Base-by-base conservation (phyloP, 2,888 invertebrate genomes). In the Agriopis leucophaearia region DNA sequence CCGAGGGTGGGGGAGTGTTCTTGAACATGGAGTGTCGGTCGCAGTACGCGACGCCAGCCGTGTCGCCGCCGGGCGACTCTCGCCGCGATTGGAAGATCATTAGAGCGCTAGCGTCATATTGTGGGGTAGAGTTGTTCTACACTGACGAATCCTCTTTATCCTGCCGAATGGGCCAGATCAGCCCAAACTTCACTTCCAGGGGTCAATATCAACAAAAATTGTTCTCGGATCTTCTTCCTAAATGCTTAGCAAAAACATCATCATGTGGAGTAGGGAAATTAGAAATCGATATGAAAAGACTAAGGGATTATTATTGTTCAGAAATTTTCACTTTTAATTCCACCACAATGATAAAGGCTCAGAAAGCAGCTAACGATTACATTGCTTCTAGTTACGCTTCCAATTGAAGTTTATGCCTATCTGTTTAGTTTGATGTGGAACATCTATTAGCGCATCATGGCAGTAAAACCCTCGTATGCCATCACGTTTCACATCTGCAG, bases 61-160 rank as follows among this genome's bases (percentile, higher is more conserved):
- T 99, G 0, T 96, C 97, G 5, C 97, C 99, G 0, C 99, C 99
- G 0, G 99, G 99, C 16, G 94, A 97, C 88, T 99, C 99, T 0
- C 96, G 99, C 51, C 97, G 97, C 74, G 99, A 99, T 87, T 99
- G 99, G 99, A 99, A 99, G 92, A 98, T 99, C 75, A 95, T 99
- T 74, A 84, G 91, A 45, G 93, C 93, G 1, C 66, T 93, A 15
- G 90, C 91, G 0, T 91, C 92, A 69, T 90, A 84, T 64, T 80
- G 84, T 51, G 83, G 84, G 1, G 63, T 89, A 27, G 78, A 78
- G 64, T 64, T 92, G 45, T 80, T 72, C 68, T 93, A 92, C 59
- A 77, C 78, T 47, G 90, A 92, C 66, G 70, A 79, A 18, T 72
- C 69, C 48, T 78, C 86, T 0, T 73, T 93, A 15, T 79, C 78